Conservation (phyloP, 1,140 invertebrate genomes). For the Eueides isabella region DNA sequence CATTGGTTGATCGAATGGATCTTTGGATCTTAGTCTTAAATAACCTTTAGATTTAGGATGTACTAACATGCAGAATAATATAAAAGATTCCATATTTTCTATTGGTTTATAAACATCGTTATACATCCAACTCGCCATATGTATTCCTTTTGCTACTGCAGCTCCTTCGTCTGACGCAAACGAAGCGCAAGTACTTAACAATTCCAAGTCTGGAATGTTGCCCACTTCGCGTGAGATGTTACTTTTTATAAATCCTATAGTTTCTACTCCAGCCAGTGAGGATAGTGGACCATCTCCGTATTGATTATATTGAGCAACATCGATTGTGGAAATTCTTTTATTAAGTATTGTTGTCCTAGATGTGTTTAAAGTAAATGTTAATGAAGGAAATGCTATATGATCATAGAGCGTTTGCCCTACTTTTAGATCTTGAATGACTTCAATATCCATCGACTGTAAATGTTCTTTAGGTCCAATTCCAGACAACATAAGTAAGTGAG, state of each 20-base stretch:
- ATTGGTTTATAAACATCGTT: slow-evolving; percentile 83
- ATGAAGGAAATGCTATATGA: slow-evolving; percentile 87
- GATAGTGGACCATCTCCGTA: slow-evolving; percentile 82
- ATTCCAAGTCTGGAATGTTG: slow-evolving; percentile 85
- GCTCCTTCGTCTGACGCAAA: slow-evolving; percentile 85
- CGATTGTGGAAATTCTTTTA: slow-evolving; percentile 71
- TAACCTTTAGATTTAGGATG: slow-evolving; percentile 89
- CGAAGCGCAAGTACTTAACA: slow-evolving; percentile 82
- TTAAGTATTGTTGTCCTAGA: slow-evolving; percentile 75
- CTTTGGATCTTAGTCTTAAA: slow-evolving; percentile 85
- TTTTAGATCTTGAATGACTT: slow-evolving; percentile 85
- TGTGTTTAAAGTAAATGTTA: slow-evolving; percentile 83
- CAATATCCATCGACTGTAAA: slow-evolving; percentile 86
- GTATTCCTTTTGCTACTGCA: slow-evolving; percentile 81
- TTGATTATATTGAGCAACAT: slow-evolving; percentile 74
- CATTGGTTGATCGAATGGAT: slow-evolving; percentile 89
- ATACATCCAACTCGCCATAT: slow-evolving; percentile 84
- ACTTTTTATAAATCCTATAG: slow-evolving; percentile 85
- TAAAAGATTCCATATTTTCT: slow-evolving; percentile 84
- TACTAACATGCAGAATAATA: slow-evolving; percentile 87
- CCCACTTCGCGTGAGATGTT: slow-evolving; percentile 80
- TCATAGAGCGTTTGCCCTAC: slow-evolving; percentile 89
- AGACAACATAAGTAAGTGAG: slow-evolving; percentile 91
- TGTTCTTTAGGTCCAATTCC: slow-evolving; percentile 88
- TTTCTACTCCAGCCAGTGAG: slow-evolving; percentile 84